A percentile compares a stretch with the other conserved stretches of the same genome.
These are phyloP conservation scores for Polyodon spathula DNA, from an alignment of 2,113 vertebrate genomes.

Conservation along the genomic window DNA sequence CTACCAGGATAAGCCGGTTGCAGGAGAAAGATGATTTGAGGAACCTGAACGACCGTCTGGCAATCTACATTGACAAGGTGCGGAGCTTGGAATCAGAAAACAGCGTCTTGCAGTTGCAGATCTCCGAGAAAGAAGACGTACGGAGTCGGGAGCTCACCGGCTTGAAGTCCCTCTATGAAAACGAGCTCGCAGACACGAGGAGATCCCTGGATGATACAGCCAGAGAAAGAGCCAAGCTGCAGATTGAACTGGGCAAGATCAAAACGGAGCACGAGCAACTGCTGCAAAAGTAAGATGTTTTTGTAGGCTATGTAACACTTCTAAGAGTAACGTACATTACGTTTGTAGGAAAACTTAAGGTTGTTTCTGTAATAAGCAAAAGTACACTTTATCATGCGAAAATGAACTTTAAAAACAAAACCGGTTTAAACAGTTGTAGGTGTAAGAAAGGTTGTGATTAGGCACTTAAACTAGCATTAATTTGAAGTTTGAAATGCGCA, in stretches of 20 bases:
- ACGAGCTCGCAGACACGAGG: conserved; percentile 75
- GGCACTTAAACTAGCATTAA: too few relatives aligned
- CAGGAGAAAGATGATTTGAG: conserved; percentile 77
- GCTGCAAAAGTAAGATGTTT: conserved; percentile 54
- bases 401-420: too few relatives aligned
- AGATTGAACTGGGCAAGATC: conserved; percentile 75
- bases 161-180: conserved; percentile 71
- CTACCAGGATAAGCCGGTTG: conserved; percentile 65
- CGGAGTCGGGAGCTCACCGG: conserved; percentile 62
- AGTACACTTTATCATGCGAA: too few relatives aligned
- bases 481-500: too few relatives aligned
- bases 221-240: conserved; percentile 74
- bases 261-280: conserved; percentile 67
- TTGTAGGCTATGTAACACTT: too few relatives aligned
- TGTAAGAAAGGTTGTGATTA: too few relatives aligned
- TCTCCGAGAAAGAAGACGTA: conserved; percentile 64
- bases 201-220: conserved; percentile 71
- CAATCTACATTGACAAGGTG: conserved; percentile 77
- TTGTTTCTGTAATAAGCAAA: too few relatives aligned
- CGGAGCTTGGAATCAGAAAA: conserved; percentile 75
- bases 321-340: too few relatives aligned
- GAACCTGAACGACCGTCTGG: conserved; percentile 79
- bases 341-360: too few relatives aligned
- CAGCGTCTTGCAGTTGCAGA: conserved; percentile 62
- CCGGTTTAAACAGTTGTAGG: too few relatives aligned